Conservation (phyloP, 2,797 vertebrate species). For the Monodelphis domestica region DNA sequence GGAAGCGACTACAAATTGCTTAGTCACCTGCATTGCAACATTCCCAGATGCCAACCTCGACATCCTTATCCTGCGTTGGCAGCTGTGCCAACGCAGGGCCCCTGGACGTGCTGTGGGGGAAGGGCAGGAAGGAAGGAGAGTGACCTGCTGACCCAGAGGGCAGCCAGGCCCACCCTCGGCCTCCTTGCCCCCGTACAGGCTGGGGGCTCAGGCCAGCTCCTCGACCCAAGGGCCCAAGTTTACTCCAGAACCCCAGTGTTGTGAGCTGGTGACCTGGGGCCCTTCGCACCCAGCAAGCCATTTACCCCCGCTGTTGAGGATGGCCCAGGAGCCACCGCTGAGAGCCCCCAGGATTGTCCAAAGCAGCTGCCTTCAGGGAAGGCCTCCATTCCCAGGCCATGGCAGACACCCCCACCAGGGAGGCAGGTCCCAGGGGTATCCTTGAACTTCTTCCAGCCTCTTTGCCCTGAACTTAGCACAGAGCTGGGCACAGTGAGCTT, state of each 20-base stretch:
- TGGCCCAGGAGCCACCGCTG: not conserved
- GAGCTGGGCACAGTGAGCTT: not conserved
- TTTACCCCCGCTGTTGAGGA: conserved; percentile 1
- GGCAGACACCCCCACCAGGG: not conserved
- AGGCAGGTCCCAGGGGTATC: not conserved
- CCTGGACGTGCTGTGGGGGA: not conserved
- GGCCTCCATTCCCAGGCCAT: conserved; percentile 48
- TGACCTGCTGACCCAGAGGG: not conserved
- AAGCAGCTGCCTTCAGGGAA: not conserved
- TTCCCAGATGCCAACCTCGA: not conserved
- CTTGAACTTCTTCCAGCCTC: too few species aligned
- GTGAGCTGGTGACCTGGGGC: not conserved
- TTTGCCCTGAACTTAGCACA: not conserved
- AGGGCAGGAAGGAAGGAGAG: not conserved
- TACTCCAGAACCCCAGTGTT: not conserved
- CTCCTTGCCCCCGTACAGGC: not conserved
- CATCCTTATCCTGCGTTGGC: not conserved
- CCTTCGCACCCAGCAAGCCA: not conserved
- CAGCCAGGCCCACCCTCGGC: too few species aligned
- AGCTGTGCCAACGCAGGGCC: not conserved
- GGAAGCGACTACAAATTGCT: not conserved
- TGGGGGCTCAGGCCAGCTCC: not conserved
- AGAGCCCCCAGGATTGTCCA: not conserved
- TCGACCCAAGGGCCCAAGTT: not conserved
- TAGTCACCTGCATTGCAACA: conserved; percentile 34